phyloP scores from a whole-genome alignment of 2,888 invertebrate genomes.

The Podotricha telesiphe region DNA sequence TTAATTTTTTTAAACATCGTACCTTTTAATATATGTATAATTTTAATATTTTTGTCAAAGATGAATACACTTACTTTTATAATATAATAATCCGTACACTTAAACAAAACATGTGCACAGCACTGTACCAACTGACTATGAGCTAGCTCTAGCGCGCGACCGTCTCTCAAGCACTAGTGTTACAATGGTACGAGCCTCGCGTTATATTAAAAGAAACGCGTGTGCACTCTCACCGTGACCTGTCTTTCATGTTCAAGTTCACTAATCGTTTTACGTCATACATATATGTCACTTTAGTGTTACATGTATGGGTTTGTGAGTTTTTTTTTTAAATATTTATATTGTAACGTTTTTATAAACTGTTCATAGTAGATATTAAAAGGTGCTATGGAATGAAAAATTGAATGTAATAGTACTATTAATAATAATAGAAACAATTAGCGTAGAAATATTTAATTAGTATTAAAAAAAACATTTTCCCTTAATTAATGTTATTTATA shows the following conservation, averaged over 20 bases:
- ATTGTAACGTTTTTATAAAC: no score
- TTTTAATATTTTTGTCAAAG: background rate
- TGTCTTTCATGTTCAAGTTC: conserved; percentile 40
- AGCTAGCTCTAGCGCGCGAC: conserved; percentile 31
- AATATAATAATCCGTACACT: conserved; percentile 21
- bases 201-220: conserved; percentile 40
- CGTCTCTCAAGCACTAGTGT: conserved; percentile 32
- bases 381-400: no score
- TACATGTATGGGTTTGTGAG: background rate
- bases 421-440: no score
- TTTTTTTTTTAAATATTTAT: background rate
- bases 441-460: no score
- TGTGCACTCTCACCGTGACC: conserved; percentile 35
- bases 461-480: no score
- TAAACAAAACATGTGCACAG: conserved; percentile 28
- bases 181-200: conserved; percentile 22
- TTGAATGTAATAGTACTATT: no score
- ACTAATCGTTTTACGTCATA: conserved; percentile 29
- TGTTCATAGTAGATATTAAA: no score
- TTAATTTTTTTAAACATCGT: no score
- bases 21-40: no score
- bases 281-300: background rate
- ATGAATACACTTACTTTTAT: conserved; percentile 31
- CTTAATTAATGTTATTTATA: no score
- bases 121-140: conserved; percentile 29